These are phyloP conservation scores for Luscinia luscinia DNA, from an alignment of 2,797 vertebrate genomes.

Conservation along the genomic window DNA sequence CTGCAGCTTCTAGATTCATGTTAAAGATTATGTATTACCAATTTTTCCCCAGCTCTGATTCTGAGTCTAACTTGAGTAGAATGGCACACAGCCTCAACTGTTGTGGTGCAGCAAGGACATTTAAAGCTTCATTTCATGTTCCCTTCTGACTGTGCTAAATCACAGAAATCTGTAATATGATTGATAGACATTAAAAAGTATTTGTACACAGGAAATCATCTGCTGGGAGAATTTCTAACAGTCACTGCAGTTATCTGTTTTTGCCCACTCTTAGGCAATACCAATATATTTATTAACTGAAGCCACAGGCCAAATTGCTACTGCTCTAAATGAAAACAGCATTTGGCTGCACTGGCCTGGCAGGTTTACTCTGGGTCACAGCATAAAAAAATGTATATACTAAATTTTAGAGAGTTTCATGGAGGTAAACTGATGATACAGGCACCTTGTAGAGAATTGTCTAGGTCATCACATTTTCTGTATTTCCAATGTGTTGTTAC, in stretches of 20 bases:
- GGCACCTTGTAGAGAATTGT: background rate
- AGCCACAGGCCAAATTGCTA: background rate
- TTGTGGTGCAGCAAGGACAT: background rate
- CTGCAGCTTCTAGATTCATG: background rate
- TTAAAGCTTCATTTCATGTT: background rate
- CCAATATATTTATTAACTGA: background rate
- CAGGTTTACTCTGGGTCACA: background rate
- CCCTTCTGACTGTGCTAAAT: background rate
- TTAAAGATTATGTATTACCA: background rate
- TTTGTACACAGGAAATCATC: background rate
- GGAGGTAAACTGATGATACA: background rate
- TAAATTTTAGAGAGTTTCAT: background rate
- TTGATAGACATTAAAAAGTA: background rate
- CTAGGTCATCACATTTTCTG: background rate
- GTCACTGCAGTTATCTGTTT: background rate
- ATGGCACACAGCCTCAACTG: background rate
- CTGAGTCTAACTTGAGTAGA: background rate
- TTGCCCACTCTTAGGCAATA: background rate
- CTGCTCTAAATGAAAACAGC: background rate
- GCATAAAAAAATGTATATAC: background rate
- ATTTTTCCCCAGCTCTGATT: background rate
- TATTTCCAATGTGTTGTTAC: background rate
- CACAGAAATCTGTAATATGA: background rate
- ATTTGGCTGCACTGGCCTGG: background rate
- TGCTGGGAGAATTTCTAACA: background rate